These are phyloP conservation scores for Lacanobia oleracea DNA, from an alignment of 2,888 invertebrate species.

Conservation along the genomic window DNA sequence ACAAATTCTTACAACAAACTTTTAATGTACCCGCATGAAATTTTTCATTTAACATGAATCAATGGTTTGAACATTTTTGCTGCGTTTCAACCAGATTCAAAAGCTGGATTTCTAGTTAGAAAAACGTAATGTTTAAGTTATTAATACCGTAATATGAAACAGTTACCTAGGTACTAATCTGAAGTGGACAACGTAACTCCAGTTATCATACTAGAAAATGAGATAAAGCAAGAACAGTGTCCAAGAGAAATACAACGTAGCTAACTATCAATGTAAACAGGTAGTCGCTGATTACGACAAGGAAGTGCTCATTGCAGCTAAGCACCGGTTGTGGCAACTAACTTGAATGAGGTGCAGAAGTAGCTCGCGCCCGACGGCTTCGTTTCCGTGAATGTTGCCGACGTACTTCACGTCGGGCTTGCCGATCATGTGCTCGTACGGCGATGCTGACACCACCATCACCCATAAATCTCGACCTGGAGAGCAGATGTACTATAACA, in stretches of 20 bases:
- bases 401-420: slow-evolving; percentile 99
- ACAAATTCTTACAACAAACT: background rate
- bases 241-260: slow-evolving; percentile 18
- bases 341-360: slow-evolving; percentile 97
- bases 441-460: slow-evolving; percentile 97
- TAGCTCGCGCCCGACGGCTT: slow-evolving; percentile 98
- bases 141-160: background rate
- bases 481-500: background rate
- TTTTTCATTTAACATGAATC: background rate
- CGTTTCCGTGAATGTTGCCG: slow-evolving; percentile 99
- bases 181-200: background rate
- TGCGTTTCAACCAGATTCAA: background rate
- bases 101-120: background rate
- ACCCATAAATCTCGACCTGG: slow-evolving; percentile 98
- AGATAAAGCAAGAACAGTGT: slow-evolving; percentile 11
- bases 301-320: slow-evolving; percentile 48
- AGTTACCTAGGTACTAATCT: background rate
- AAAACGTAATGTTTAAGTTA: background rate
- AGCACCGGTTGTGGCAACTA: slow-evolving; percentile 64
- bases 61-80: background rate
- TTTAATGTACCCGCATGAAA: too few species aligned
- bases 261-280: slow-evolving; percentile 34
- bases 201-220: slow-evolving; percentile 4
- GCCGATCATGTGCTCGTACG: slow-evolving; percentile 97
- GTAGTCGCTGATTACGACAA: slow-evolving; percentile 36